Base-by-base conservation (phyloP, 64 coral and sea anemone genomes). In the Pocillopora damicornis region DNA sequence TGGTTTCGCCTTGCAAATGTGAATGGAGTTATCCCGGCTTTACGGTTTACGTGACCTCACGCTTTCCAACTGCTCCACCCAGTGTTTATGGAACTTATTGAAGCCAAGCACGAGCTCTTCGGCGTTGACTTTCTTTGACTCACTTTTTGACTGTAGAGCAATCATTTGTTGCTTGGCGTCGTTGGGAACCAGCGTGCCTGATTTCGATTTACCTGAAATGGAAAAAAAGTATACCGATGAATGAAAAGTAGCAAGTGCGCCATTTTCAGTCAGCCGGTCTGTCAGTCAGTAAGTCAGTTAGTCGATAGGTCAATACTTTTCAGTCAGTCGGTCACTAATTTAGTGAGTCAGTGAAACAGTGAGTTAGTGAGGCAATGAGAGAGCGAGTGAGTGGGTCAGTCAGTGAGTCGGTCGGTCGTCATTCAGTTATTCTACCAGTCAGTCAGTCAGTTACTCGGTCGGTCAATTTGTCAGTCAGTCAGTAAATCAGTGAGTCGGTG, bases 81-180 rank as follows among this genome's bases (percentile, higher is more conserved):
- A 91, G 37, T 77, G 83, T 22, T 76, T n/a, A 9, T 91, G 90
- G 63, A 91, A 91, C 30, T 73, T 86, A 17, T 57, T 73, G 82
- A 87, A 81, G 17, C 66, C 83, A 56, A 80, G 35, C 2, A 87
- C 9, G 2, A 91, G 83, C 58, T 91, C 89, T 78, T 91, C 85
- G 15, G 76, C 79, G 26, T 87, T 86, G 16, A 59, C 37, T 17
- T 81, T 30, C 16, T 79, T 78, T 11, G 64, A 64, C 13, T 78
- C 22, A 35, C 63, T 37, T 14, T 82, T 74, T 1, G 56, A 30
- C 12, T 66, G 34, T 4, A 86, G 17, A 17, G 67, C 37, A n/a
- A 65, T 71, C 64, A 72, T 57, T n/a, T 84, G 63, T 20, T 65
- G 67, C 22, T n/a, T 16, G 4, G 37, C 26, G 13, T 56, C 81